These are phyloP conservation scores for Galago senegalensis DNA, from an alignment of 2,797 vertebrate genomes.

Conservation along the genomic window DNA sequence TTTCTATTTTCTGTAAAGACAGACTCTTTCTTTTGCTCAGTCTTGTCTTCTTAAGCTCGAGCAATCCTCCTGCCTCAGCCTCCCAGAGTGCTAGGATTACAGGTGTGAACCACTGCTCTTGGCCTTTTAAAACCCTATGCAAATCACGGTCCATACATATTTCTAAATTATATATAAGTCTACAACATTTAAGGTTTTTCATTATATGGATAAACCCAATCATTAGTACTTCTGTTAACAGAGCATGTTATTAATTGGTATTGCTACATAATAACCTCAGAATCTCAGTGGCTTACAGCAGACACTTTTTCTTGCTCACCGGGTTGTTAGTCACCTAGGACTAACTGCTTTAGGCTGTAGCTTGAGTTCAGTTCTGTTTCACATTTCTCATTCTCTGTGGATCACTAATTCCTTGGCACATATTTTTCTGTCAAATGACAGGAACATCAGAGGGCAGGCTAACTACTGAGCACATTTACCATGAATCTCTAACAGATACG, in stretches of 20 bases:
- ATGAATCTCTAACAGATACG: background rate
- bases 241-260: background rate
- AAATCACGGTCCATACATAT: background rate
- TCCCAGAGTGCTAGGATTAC: no score
- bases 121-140: background rate
- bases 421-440: background rate
- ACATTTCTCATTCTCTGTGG: constrained; percentile 25
- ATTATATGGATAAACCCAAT: background rate
- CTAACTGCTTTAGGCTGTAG: background rate
- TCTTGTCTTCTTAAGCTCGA: no score
- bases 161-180: constrained; percentile 13
- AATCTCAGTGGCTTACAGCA: background rate
- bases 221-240: background rate
- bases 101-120: no score
- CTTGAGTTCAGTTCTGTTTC: background rate
- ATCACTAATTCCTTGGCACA: background rate
- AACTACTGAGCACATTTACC: background rate
- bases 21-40: no score
- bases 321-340: background rate
- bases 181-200: constrained; percentile 22
- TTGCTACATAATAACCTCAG: background rate
- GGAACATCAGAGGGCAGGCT: background rate
- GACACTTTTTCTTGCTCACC: constrained; percentile 15
- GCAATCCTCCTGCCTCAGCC: no score
- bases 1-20: background rate